These are phyloP conservation scores for Otus sunia DNA, from an alignment of 2,113 vertebrate genomes.

Conservation along the genomic window DNA sequence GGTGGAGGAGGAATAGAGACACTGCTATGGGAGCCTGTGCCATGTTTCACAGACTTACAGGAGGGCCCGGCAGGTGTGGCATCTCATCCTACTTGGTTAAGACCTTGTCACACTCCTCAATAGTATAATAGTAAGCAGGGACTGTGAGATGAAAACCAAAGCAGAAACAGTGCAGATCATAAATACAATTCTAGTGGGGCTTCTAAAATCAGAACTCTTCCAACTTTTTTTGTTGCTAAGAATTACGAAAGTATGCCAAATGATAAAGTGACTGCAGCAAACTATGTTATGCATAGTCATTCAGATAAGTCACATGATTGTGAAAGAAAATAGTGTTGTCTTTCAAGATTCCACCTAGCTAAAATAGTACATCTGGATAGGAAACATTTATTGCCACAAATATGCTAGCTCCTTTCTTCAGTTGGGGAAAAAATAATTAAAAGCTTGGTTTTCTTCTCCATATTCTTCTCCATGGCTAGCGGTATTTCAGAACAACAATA, in stretches of 20 bases:
- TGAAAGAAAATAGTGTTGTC: background rate
- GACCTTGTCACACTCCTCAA: background rate
- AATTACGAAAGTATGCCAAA: background rate
- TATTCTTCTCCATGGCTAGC: background rate
- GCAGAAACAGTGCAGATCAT: background rate
- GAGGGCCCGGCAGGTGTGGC: background rate
- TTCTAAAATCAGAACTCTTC: background rate
- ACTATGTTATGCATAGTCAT: fast-evolving
- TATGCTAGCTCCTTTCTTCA: background rate
- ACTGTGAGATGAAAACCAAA: background rate
- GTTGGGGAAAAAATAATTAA: background rate
- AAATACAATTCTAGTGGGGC: background rate
- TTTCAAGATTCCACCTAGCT: background rate
- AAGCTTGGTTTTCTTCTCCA: background rate
- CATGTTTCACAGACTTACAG: background rate
- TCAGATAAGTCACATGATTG: background rate
- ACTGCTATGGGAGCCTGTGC: background rate
- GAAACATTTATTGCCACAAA: background rate
- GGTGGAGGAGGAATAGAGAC: background rate
- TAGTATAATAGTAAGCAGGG: background rate
- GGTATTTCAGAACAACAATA: background rate
- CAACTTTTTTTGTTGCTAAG: background rate
- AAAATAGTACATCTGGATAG: background rate
- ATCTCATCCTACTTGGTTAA: background rate
- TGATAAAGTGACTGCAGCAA: background rate